Percentiles rank a stretch among this genome's conserved stretches.
Evolutionary conservation across 2,888 invertebrate species (phyloP).

Genomic region (Oasisia sp.): DNA sequence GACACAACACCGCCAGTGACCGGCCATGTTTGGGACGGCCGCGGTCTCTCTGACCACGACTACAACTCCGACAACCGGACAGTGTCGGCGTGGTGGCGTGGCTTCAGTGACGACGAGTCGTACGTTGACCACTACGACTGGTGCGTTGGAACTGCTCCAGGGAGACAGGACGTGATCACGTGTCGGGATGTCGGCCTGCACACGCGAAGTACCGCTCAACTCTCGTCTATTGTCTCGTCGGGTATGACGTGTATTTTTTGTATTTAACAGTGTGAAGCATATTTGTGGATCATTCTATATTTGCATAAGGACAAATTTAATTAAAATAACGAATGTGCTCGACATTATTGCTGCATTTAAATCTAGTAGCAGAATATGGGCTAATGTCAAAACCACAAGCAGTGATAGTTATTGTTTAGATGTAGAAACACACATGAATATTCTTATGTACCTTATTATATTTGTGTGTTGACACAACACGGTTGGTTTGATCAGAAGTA

Average conservation of each 20-base stretch:
- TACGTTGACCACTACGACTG: conserved; percentile 25
- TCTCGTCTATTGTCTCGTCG: background rate
- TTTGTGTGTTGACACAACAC: background rate
- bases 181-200: background rate
- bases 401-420: background rate
- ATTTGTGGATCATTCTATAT: no score
- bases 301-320: no score
- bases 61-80: background rate
- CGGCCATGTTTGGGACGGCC: background rate
- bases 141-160: background rate
- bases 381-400: background rate
- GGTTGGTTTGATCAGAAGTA: background rate
- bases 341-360: background rate
- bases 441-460: background rate
- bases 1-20: background rate
- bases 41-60: background rate
- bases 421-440: background rate
- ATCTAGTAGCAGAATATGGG: background rate
- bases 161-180: background rate
- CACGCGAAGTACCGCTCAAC: background rate
- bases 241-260: background rate
- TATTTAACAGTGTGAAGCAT: no score
- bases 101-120: conserved; percentile 22
- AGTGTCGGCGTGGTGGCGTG: conserved; percentile 19
- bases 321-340: background rate